Percentiles rank a stretch among this genome's conserved stretches.
These are phyloP conservation scores for Drosophila pegasa DNA, from an alignment of 2,888 invertebrate genomes.

Conservation along the genomic window DNA sequence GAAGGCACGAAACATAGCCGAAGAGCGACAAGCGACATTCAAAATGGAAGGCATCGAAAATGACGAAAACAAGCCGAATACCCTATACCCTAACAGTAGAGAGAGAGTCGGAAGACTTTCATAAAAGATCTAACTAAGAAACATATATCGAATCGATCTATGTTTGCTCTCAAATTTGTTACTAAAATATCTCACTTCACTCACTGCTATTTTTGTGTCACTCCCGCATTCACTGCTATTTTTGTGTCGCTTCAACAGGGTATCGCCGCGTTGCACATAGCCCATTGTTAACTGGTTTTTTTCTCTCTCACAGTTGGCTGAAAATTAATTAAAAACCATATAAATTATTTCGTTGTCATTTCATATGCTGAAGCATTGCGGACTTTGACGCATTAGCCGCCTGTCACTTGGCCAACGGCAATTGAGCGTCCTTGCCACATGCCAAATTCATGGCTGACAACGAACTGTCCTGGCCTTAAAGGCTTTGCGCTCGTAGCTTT, in stretches of 20 bases:
- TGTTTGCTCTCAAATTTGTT: too few species aligned
- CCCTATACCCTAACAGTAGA: neutral
- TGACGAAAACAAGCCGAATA: neutral
- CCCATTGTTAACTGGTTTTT: neutral
- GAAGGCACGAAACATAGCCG: conserved; percentile 5
- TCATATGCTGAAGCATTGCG: conserved; percentile 23
- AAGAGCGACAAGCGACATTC: conserved; percentile 18
- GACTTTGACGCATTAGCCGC: conserved; percentile 31
- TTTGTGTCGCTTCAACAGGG: neutral
- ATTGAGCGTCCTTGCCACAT: conserved; percentile 10
- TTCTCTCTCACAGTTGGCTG: conserved; percentile 3
- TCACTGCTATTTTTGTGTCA: too few species aligned
- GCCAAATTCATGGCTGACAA: conserved; percentile 16
- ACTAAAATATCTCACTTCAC: too few species aligned
- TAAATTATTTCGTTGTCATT: conserved; percentile 51
- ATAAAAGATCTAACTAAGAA: too few species aligned
- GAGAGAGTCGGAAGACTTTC: too few species aligned
- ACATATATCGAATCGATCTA: too few species aligned
- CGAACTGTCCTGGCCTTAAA: conserved; percentile 28
- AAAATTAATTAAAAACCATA: conserved; percentile 65
- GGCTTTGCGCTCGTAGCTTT: conserved; percentile 9
- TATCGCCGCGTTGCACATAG: neutral
- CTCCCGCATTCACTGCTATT: neutral
- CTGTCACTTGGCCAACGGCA: conserved; percentile 23
- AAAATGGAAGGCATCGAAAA: conserved; percentile 1